A percentile compares a stretch with the other conserved stretches of the same genome.
Conservation (phyloP, 2,888 invertebrate species). For the Epinotia demarniana region DNA sequence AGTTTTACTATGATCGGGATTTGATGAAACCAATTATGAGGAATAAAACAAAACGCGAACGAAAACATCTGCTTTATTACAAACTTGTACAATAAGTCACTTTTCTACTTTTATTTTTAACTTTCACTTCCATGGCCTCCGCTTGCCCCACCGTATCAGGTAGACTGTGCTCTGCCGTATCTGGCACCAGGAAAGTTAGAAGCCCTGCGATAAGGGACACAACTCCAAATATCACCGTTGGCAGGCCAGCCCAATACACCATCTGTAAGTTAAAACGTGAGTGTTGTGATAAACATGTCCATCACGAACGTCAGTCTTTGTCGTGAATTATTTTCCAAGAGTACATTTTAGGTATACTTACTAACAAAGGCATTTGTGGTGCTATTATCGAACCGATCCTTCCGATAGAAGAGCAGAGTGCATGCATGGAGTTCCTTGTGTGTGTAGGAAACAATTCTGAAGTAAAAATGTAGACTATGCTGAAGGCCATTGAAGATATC, state of each 20-base stretch:
- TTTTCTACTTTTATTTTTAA: neutral
- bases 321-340: neutral
- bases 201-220: conserved; percentile 52
- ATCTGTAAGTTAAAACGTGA: conserved; percentile 44
- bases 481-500: conserved; percentile 86
- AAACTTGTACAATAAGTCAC: conserved; percentile 9
- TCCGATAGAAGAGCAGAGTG: conserved; percentile 87
- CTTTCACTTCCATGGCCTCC: conserved; percentile 48
- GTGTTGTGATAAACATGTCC: too few species aligned
- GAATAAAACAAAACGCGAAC: neutral
- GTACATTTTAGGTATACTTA: conserved; percentile 56
- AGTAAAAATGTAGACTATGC: conserved; percentile 86
- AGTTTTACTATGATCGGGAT: too few species aligned
- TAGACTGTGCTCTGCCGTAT: conserved; percentile 53
- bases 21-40: too few species aligned
- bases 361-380: conserved; percentile 87
- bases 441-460: conserved; percentile 89
- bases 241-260: conserved; percentile 56
- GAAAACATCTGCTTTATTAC: neutral
- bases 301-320: too few species aligned
- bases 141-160: conserved; percentile 56
- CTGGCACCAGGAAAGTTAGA: conserved; percentile 54
- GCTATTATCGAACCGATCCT: conserved; percentile 87
- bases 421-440: conserved; percentile 87
- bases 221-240: conserved; percentile 53